Evolutionary conservation across 2,888 invertebrate genomes (phyloP), one percentile per base, ranked within the genome.

Genomic region (Lepidochitona cinerea): DNA sequence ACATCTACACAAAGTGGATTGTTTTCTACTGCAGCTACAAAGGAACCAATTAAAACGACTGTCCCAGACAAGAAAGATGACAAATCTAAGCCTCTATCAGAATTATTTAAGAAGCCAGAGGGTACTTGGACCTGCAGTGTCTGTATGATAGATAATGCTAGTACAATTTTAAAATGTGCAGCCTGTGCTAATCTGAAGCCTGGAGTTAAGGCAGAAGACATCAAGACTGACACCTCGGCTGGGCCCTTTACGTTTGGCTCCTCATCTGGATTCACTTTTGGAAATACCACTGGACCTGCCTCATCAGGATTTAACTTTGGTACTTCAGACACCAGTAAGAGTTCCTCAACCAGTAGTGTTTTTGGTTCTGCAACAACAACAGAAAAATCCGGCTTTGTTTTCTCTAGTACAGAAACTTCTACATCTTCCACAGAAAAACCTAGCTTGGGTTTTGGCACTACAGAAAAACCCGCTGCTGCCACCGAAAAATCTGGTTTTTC

Each of bases 81-180:
- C 26, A 29, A 14, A 4, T 29, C 59, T 26, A 59, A 59, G 29
- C 68, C 80, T 9, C 80, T 91, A 65, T 79, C 88, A n/a, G 87
- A 88, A 14, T 69, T 89, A 81, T 93, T 93, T 79, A 94, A 93
- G 83, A 92, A 92, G 1, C 87, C 91, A 0, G 84, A 89, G 32
- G 93, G 92, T 67, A 92, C 93, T 29, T 95, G 95, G 95, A 93
- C 94, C 81, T 95, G 95, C 88, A 89, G 92, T 0, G 91, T 90
- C 29, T 95, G 95, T 85, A 91, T 93, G 89, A 90, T 94, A 18
- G 90, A 92, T 53, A 95, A 95, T 86, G 89, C 92, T 9, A 79
- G 73, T 4, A 79, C 78, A 35, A 73, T 77, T 14, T 74, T 78
- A 29, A 83, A 82, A 54, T 90, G 90, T 76, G 77, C 79, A 3